Base-by-base conservation (phyloP, 2,113 vertebrate species). In the Rhadina sibilatrix region DNA sequence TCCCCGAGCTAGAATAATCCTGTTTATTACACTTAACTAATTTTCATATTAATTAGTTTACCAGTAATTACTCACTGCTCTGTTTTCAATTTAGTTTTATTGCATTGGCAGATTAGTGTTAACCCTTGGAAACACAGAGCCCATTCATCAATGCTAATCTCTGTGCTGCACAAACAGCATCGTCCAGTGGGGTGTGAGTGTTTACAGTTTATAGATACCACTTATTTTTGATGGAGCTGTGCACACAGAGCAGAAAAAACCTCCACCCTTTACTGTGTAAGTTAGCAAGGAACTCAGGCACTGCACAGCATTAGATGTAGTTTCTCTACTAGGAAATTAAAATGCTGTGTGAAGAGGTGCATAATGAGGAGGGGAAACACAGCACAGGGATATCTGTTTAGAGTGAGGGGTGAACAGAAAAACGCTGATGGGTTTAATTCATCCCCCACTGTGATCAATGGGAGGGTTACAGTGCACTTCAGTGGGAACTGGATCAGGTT, bases 31-130 rank as follows among this genome's bases (percentile, higher is more conserved):
- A 93, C 86, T 94, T 95, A 96, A 94, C 89, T 96, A 70, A 86
- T 95, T 91, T 96, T 96, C 47, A 75, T 97, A 94, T 96, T 96
- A 97, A 95, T 97, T 95, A 94, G 70, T 89, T 94, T 96, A 88
- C 92, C 77, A 85, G 90, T 95, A 76, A 94, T 92, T 94, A 89
- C 81, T 88, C 63, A 93, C 89, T 94, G 46, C 66, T 82, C 46
- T 70, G 38, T 71, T 92, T 96, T 94, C 68, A 94, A 80, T 94
- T 96, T 80, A 65, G 33, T 89, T 93, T 96, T 90, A 79, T 96
- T 95, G 71, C 52, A 77, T 40, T 92, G 61, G 38, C 68, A 95
- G 85, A 89, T 96, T 88, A 87, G 47, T 4, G 3, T 96, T 97
- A 97, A 96, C 92, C 61, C 89, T 94, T 95, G 65, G 87, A 95